Evolutionary conservation across 2,888 invertebrate species (phyloP), one percentile per base, ranked within the genome.

Genomic region (Patella ulyssiponensis): DNA sequence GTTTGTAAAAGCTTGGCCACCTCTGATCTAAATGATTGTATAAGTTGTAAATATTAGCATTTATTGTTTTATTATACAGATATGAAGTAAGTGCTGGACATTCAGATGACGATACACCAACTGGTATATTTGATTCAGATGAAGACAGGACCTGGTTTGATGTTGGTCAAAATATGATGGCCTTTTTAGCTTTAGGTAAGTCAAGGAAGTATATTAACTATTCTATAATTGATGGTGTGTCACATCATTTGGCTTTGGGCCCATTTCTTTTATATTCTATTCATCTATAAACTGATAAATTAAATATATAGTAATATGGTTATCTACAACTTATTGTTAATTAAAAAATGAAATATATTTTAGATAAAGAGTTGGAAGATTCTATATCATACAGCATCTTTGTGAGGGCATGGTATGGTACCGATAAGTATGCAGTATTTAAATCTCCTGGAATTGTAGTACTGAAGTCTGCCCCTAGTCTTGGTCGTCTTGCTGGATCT

Each of bases 391-490:
- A 83, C 53, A 74, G 79, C 7, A 71, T 82, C 17, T 83, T 80
- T 20, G 75, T 83, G 4, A 52, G 81, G 5, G 79, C 72, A 2
- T 83, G 83, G 83, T 83, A 80, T 23, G 72, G 70, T 11, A 72
- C 70, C 53, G 58, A 71, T 14, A 75, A 76, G 12, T 81, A 73
- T 71, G 79, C 78, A 11, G 58, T 79, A 33, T 83, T 82, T 69
- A 81, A 82, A 71, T 80, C 81, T 44, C 44, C 78, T 54, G 83
- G 83, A 5, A 78, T 83, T 27, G 79, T 73, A 9, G 44, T 79
- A 53, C 27, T 71, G 9, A 76, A 75, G 14, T 33, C 44, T 44
- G 64, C 77, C 15, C 78, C 80, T 11, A 74, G 71, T 69, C 17
- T 76, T 73, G 3, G 70, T 12, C 44, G 71, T 51, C 15, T 69